Conservation (phyloP, 2,888 invertebrate species). For the Linyphia triangularis region DNA sequence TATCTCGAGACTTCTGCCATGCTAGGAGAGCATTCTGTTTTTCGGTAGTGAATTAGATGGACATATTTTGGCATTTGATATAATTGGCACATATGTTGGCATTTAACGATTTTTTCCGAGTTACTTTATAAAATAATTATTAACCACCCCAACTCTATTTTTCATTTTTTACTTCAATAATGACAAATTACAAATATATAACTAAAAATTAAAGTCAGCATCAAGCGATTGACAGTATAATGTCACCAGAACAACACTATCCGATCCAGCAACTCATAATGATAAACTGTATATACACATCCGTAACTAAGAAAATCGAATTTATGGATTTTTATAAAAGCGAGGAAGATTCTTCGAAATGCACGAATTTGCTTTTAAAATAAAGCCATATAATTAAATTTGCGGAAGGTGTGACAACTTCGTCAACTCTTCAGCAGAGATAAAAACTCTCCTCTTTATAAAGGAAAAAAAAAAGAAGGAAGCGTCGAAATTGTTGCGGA, state of each 20-base stretch:
- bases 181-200: too few relatives aligned
- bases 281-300: not conserved
- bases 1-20: too few relatives aligned
- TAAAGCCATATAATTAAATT: constrained; percentile 49
- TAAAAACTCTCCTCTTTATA: constrained; percentile 10
- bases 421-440: constrained; percentile 38
- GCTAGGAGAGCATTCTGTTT: too few relatives aligned
- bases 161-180: too few relatives aligned
- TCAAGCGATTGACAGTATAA: not conserved
- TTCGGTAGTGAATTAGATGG: too few relatives aligned
- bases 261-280: not conserved
- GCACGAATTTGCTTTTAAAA: constrained; percentile 41
- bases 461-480: not conserved
- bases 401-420: constrained; percentile 50
- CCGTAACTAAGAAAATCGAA: not conserved
- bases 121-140: too few relatives aligned
- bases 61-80: too few relatives aligned
- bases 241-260: not conserved
- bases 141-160: too few relatives aligned
- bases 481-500: not conserved
- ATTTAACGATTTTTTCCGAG: too few relatives aligned
- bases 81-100: too few relatives aligned
- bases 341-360: not conserved
- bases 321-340: not conserved
- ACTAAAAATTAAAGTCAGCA: too few relatives aligned